Evolutionary conservation across 2,888 invertebrate genomes (phyloP), one percentile per base, ranked within the genome.

Genomic region (Trachelus tabidus): DNA sequence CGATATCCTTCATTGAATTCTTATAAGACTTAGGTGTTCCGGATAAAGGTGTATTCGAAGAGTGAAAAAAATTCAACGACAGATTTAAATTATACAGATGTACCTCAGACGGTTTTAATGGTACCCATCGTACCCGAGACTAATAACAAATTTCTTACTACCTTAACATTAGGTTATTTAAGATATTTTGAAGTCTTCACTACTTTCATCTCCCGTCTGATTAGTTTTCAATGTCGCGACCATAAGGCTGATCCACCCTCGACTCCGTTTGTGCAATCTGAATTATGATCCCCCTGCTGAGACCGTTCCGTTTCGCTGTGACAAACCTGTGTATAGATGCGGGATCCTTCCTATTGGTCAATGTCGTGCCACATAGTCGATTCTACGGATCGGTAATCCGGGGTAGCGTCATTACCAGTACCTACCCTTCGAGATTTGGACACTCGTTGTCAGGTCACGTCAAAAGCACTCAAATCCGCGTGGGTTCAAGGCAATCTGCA

Each of bases 401-500:
- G 56, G 56, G 23, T 56, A 56, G 23, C 56, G 56, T 56, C 56
- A 23, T 56, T 23, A 23, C 23, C 56, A 56, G 56, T 56, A 56
- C 56, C 56, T 56, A 23, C 56, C 56, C 56, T 56, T 56, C 23
- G 56, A 56, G 56, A 56, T 56, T 56, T 56, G 56, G 56, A 23
- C 56, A 56, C 56, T 56, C 56, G 56, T 31, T 31, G 71, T 12
- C 33, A 33, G 31, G 31, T 33, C 1, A 31, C 9, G 34, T 71
- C 71, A 71, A 71, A 71, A 71, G 71, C 71, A 71, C 23, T 71
- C 71, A 71, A 71, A 71, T 31, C 34, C 71, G 31, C 71, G 71
- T 31, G 71, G 71, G 31, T 34, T 71, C 71, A 34, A 31, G 34
- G 71, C 71, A 71, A 71, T 71, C 15, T 34, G 33, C 71, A 71